These are phyloP conservation scores for Hypanus sabinus DNA, from an alignment of 2,113 vertebrate species.

Conservation along the genomic window DNA sequence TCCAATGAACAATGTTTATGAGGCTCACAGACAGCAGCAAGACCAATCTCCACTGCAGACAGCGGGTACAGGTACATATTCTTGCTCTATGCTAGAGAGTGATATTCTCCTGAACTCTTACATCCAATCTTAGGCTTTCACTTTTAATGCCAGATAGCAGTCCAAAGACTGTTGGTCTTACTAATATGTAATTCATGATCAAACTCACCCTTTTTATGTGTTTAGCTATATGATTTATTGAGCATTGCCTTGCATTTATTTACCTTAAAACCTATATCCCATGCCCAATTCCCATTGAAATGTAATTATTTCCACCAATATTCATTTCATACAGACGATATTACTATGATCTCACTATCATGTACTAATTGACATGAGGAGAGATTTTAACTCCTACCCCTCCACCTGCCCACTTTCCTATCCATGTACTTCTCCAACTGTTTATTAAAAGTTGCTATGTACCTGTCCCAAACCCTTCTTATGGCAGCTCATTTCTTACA, in stretches of 20 bases:
- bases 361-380: background rate
- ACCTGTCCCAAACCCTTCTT: too few relatives aligned
- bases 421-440: too few relatives aligned
- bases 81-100: background rate
- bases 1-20: too few relatives aligned
- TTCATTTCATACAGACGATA: background rate
- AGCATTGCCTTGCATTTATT: background rate
- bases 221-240: background rate
- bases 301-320: background rate
- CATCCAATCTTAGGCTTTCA: background rate
- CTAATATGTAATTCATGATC: background rate
- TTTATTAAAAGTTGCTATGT: too few relatives aligned
- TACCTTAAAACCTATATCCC: background rate
- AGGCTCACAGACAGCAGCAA: too few relatives aligned
- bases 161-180: background rate
- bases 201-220: background rate
- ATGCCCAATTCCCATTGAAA: background rate
- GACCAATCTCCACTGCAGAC: too few relatives aligned
- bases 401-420: background rate
- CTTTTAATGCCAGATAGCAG: background rate
- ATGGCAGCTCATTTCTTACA: too few relatives aligned
- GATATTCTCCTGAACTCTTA: background rate
- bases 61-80: background rate
- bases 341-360: background rate
- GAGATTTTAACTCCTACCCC: background rate